Conservation (phyloP, 2,113 vertebrate genomes). For the Pycnonotus jocosus region DNA sequence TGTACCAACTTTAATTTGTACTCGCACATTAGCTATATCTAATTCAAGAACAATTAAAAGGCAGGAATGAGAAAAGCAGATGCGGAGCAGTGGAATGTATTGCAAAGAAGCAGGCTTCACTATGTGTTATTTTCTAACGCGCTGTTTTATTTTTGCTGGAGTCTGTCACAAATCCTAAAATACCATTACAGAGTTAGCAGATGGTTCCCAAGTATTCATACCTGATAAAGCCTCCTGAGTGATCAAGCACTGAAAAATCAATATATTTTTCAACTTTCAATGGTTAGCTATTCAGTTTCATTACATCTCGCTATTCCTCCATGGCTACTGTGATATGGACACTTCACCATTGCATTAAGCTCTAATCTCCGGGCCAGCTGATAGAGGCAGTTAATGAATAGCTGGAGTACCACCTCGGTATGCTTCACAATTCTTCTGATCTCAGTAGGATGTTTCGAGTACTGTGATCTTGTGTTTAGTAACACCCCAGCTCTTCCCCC, state of each 20-base stretch:
- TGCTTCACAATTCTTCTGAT: conserved; percentile 59
- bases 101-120: conserved; percentile 3
- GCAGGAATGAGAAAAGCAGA: conserved; percentile 16
- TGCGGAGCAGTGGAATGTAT: conserved; percentile 29
- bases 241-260: conserved; percentile 70
- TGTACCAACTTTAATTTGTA: conserved; percentile 38
- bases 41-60: conserved; percentile 55
- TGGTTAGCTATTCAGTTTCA: conserved; percentile 64
- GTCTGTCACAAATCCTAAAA: conserved; percentile 70
- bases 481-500: conserved; percentile 50
- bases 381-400: conserved; percentile 60
- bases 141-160: conserved; percentile 57
- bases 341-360: conserved; percentile 63
- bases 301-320: conserved; percentile 65
- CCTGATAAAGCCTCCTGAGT: conserved; percentile 66
- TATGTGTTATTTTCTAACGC: conserved; percentile 55
- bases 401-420: conserved; percentile 48
- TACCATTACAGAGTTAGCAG: conserved; percentile 60
- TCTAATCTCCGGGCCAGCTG: conserved; percentile 59
- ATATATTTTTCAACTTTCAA: conserved; percentile 71
- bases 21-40: conserved; percentile 20
- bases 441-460: conserved; percentile 67
- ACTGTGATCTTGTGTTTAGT: conserved; percentile 67
- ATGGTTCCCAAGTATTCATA: conserved; percentile 54
- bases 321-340: conserved; percentile 58